phyloP scores from a whole-genome alignment of 1,140 invertebrate species.

The Augochlora pura region DNA sequence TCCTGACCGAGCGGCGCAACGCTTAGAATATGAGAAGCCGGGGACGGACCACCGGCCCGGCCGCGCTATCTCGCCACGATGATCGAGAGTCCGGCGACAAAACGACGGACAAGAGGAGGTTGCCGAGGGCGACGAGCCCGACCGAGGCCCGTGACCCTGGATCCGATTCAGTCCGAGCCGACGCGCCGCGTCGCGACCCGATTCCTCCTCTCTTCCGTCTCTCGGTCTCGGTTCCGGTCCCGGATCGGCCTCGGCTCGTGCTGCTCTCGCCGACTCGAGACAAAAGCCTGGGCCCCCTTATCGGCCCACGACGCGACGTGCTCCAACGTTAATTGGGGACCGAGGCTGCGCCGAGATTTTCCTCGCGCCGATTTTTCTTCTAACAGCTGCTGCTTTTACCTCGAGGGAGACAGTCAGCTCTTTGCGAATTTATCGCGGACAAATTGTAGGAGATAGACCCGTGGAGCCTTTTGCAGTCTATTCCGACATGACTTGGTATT shows the following conservation, averaged over 20 bases:
- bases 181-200: neutral
- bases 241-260: constrained; percentile 4
- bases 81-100: constrained; percentile 50
- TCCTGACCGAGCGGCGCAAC: neutral
- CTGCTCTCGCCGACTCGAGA: too few species aligned
- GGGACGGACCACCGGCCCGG: constrained; percentile 39
- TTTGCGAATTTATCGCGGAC: too few species aligned
- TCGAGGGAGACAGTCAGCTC: too few species aligned
- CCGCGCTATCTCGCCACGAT: constrained; percentile 46
- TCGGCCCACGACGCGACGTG: neutral
- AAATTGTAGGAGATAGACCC: too few species aligned
- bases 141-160: constrained; percentile 12
- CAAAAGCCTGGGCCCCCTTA: neutral
- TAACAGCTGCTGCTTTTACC: too few species aligned
- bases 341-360: too few species aligned
- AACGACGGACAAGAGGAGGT: constrained; percentile 23
- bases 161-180: neutral
- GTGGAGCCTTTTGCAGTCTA: too few species aligned
- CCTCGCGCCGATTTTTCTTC: too few species aligned
- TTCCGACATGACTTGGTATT: too few species aligned
- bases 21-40: constrained; percentile 50
- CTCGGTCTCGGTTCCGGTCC: too few species aligned
- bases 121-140: neutral
- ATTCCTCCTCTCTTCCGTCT: constrained; percentile 1
- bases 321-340: too few species aligned